Percentiles rank a stretch among this genome's conserved stretches.
phyloP scores from a whole-genome alignment of 2,888 invertebrate genomes.

The Philereme vetulata region DNA sequence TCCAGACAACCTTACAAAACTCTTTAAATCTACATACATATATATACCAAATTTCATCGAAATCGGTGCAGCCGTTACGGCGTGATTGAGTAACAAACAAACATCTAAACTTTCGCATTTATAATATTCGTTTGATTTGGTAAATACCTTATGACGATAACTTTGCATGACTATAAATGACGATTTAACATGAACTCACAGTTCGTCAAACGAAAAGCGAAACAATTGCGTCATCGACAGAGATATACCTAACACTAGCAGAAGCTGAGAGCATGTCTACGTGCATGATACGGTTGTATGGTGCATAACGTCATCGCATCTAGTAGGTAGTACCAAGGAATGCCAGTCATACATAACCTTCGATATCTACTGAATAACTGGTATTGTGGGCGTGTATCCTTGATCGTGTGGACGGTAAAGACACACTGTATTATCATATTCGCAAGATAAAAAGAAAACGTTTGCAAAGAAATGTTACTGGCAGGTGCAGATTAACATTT shows the following conservation, averaged over 20 bases:
- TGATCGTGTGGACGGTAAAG: conserved; percentile 7
- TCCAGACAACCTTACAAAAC: too few relatives aligned
- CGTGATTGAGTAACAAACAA: too few relatives aligned
- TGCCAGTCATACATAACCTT: conserved; percentile 28
- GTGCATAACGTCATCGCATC: conserved; percentile 32
- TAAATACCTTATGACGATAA: too few relatives aligned
- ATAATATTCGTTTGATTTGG: too few relatives aligned
- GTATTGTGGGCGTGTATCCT: conserved; percentile 25
- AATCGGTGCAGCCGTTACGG: too few relatives aligned
- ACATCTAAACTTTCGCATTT: too few relatives aligned
- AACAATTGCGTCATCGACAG: conserved; percentile 23
- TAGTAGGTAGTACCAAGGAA: conserved; percentile 10
- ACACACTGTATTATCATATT: not conserved
- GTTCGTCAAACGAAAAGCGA: not conserved
- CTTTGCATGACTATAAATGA: not conserved
- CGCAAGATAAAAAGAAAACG: not conserved
- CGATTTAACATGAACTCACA: not conserved
- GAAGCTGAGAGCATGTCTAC: conserved; percentile 31
- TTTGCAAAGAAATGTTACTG: not conserved
- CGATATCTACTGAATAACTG: conserved; percentile 21
- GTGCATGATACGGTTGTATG: conserved; percentile 24
- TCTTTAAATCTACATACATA: too few relatives aligned
- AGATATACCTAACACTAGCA: not conserved
- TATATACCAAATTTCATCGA: too few relatives aligned
- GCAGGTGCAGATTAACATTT: not conserved